Conservation (phyloP, 2,797 vertebrate species). For the Parambassis ranga region DNA sequence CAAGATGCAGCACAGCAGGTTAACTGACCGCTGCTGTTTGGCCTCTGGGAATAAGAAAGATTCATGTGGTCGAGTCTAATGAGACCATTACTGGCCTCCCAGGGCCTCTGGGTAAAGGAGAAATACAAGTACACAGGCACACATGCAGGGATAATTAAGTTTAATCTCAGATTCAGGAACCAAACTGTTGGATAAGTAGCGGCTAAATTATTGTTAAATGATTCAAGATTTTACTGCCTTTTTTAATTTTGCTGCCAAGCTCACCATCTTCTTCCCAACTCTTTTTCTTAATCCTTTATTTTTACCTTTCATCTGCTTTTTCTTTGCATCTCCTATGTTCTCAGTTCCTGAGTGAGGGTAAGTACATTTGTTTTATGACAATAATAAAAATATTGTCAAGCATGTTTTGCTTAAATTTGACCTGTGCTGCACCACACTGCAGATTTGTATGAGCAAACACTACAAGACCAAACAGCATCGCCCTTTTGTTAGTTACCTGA, state of each 20-base stretch:
- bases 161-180: slow-evolving; percentile 46
- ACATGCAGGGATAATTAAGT: slow-evolving; percentile 40
- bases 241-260: background rate
- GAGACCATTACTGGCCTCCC: slow-evolving; percentile 50
- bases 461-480: too few relatives aligned
- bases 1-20: slow-evolving; percentile 1
- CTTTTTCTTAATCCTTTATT: background rate
- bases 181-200: slow-evolving; percentile 40
- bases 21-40: slow-evolving; percentile 31
- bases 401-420: too few relatives aligned
- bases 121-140: slow-evolving; percentile 30
- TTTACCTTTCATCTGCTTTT: background rate
- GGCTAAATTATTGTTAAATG: slow-evolving; percentile 50
- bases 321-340: background rate
- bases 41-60: slow-evolving; percentile 29
- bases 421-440: too few relatives aligned
- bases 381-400: too few relatives aligned
- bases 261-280: background rate
- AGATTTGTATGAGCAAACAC: too few relatives aligned
- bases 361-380: too few relatives aligned
- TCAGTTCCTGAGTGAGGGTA: too few relatives aligned
- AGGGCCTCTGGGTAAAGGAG: slow-evolving; percentile 27
- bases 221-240: slow-evolving; percentile 32
- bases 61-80: slow-evolving; percentile 43
- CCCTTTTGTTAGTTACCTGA: too few relatives aligned